A percentile compares a stretch with the other conserved stretches of the same genome.
Conservation (phyloP, 2,888 invertebrate species). For the Drosophila antonietae region DNA sequence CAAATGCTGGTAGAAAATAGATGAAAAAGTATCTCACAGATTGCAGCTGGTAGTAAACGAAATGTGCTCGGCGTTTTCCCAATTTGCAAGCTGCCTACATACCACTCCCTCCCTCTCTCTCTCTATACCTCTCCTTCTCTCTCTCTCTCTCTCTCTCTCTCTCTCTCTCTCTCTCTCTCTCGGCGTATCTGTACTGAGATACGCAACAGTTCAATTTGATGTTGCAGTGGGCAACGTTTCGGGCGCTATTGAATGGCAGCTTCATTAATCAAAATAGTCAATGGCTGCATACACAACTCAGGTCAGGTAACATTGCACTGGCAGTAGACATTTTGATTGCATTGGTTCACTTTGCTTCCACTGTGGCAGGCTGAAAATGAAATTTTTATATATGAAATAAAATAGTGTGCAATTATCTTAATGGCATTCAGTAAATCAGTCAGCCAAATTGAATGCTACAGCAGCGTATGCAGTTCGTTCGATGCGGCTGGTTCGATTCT, state of each 20-base stretch:
- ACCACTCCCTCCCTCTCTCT: too few relatives aligned
- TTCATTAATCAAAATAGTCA: slow-evolving; percentile 72
- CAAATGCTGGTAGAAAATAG: slow-evolving; percentile 53
- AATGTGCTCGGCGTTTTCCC: slow-evolving; percentile 61
- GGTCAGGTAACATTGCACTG: not conserved
- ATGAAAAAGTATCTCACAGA: slow-evolving; percentile 51
- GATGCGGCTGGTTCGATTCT: slow-evolving; percentile 56
- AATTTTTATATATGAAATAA: slow-evolving; percentile 41
- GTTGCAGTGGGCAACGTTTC: slow-evolving; percentile 44
- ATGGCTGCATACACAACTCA: slow-evolving; percentile 30
- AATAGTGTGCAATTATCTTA: slow-evolving; percentile 75
- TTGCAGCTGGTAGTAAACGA: slow-evolving; percentile 58
- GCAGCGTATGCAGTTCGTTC: slow-evolving; percentile 23
- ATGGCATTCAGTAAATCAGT: slow-evolving; percentile 43
- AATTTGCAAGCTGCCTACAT: slow-evolving; percentile 51
- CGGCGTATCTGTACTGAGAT: slow-evolving; percentile 12
- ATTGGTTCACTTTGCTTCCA: slow-evolving; percentile 2
- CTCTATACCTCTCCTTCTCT: too few relatives aligned
- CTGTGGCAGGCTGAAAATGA: slow-evolving; percentile 5
- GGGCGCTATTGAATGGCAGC: slow-evolving; percentile 71
- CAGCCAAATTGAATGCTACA: slow-evolving; percentile 21
- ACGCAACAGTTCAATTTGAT: slow-evolving; percentile 74
- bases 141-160: not conserved
- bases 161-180: not conserved
- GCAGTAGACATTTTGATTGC: not conserved